Evolutionary conservation across 2,113 vertebrate genomes (phyloP).

Genomic region (Oceanodroma tethys): DNA sequence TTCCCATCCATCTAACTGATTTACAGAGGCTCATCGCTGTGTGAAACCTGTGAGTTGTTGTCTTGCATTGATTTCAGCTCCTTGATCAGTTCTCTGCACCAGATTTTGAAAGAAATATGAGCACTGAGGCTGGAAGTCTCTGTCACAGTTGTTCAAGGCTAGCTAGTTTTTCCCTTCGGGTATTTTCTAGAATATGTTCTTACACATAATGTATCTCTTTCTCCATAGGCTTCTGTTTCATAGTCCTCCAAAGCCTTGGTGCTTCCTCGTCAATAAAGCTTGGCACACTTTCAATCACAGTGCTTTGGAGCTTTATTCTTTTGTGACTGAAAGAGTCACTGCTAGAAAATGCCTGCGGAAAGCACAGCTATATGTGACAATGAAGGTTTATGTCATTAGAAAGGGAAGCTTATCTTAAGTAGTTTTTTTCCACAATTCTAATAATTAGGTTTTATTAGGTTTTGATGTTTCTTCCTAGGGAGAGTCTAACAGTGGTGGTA

Average conservation of each 20-base stretch:
- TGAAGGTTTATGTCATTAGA: background rate
- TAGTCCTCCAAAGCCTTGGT: background rate
- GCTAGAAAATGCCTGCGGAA: conserved; percentile 7
- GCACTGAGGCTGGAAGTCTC: background rate
- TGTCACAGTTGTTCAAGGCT: background rate
- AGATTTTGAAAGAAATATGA: background rate
- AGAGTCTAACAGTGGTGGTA: background rate
- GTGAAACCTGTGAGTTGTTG: background rate
- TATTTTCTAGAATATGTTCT: conserved; percentile 3
- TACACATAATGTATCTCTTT: conserved; percentile 12
- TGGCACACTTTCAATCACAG: conserved; percentile 2
- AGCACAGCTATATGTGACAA: background rate
- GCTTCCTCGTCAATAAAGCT: background rate
- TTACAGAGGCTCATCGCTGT: background rate
- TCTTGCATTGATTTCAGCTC: background rate
- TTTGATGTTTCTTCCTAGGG: background rate
- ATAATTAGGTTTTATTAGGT: background rate
- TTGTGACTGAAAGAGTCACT: background rate
- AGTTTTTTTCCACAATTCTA: background rate
- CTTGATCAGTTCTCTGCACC: background rate
- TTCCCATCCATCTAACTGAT: background rate
- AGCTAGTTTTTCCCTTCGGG: background rate
- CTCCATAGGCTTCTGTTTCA: background rate
- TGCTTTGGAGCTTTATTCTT: background rate
- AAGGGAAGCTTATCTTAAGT: background rate